Evolutionary conservation across 1,140 invertebrate species (phyloP), one percentile per base, ranked within the genome.

Genomic region (Drosophila serrata): DNA sequence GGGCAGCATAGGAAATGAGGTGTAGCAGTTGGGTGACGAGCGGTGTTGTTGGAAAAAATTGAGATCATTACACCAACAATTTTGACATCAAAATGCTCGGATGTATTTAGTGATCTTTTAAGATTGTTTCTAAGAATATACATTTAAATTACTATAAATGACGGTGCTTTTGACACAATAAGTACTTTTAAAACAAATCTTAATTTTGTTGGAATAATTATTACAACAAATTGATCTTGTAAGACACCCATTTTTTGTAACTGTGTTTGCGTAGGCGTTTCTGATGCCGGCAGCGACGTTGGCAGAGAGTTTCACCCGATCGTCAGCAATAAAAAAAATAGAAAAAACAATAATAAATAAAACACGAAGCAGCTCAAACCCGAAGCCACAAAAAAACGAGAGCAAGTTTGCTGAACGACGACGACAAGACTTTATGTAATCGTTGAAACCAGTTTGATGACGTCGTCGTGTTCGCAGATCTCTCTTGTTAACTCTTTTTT

Each of bases 371-470:
- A 29, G 29, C 29, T 9, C 57, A 79, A 79, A 46, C 45, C 65
- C 69, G 69, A 72, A 72, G 69, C 55, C 40, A 55, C 51, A 37
- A 33, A 45, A 45, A 86, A 87, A 84, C 84, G 80, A 87, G 84
- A 87, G 85, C 82, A 85, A 73, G 61, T 75, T 81, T 76, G 64
- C 69, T 69, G 76, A 81, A 57, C 78, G 46, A 63, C 63, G 31
- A 35, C 49, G 49, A 35, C 49, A 56, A 63, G 48, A 40, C 51
- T 87, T 87, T 88, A 88, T 90, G 84, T 88, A 88, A 88, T 90
- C 81, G 85, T 55, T 65, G 51, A 64, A 88, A 88, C 85, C 82
- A 48, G 84, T 87, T 87, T 87, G 80, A 84, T 87, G 84, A 88
- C 84, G 85, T 87, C 37, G 46, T 48, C 15, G 13, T 15, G 45